Evolutionary conservation across 2,797 vertebrate species (phyloP).

Genomic region (Pseudocheirus occidentalis): DNA sequence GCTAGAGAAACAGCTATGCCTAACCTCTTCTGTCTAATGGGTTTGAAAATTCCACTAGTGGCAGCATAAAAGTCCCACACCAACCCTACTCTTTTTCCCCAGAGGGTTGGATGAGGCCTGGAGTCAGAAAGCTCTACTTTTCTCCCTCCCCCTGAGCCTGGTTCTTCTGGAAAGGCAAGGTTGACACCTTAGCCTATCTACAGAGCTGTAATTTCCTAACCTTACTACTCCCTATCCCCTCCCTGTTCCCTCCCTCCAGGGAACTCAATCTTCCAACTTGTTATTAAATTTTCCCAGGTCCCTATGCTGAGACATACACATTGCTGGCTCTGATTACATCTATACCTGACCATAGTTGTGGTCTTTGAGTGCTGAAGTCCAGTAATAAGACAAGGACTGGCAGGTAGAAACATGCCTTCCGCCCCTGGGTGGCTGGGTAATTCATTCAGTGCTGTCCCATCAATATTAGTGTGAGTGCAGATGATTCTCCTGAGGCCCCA

Average conservation of each 20-base stretch:
- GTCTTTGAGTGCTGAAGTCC: neutral
- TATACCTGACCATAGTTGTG: rapidly evolving
- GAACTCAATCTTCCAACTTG: neutral
- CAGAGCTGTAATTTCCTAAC: neutral
- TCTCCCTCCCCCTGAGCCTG: neutral
- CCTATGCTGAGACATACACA: neutral
- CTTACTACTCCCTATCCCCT: neutral
- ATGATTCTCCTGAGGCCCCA: conserved; percentile 11
- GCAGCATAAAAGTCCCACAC: neutral
- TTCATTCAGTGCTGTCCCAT: conserved; percentile 1
- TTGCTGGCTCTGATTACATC: neutral
- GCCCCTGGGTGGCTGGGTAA: conserved; percentile 5
- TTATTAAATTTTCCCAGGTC: rapidly evolving
- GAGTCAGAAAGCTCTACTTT: neutral
- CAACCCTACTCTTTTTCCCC: neutral
- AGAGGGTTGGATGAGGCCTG: neutral
- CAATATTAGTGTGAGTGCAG: conserved; percentile 24
- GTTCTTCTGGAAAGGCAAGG: neutral
- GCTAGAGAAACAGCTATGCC: neutral
- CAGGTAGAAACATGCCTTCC: neutral
- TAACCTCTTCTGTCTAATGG: neutral
- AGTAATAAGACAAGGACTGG: conserved; percentile 14
- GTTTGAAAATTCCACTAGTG: neutral
- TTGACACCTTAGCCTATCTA: rapidly evolving
- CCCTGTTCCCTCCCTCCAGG: neutral